Evolutionary conservation across 1,140 invertebrate species (phyloP).

Genomic region (Ridgeia piscesae): DNA sequence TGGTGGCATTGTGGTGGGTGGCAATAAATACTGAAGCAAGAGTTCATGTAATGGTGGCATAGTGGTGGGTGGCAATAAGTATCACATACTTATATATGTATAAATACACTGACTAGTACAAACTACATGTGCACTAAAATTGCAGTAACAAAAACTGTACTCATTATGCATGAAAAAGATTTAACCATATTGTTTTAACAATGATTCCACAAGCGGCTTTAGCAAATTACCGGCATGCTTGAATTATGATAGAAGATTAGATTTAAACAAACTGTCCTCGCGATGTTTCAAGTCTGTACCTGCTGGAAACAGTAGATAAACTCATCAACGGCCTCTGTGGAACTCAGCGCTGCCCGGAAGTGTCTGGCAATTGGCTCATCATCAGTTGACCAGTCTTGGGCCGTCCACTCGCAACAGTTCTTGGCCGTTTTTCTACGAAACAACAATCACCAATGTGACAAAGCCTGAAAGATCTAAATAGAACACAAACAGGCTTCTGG

Average conservation of each 20-base stretch:
- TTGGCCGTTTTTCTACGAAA: constrained; percentile 28
- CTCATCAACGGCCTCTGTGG: constrained; percentile 36
- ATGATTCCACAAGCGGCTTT: too few relatives aligned
- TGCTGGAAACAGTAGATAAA: neutral
- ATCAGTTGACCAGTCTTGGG: constrained; percentile 58
- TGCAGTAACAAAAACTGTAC: too few relatives aligned
- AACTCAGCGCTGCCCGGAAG: constrained; percentile 60
- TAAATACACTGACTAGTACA: too few relatives aligned
- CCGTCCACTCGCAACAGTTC: constrained; percentile 60
- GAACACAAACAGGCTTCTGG: too few relatives aligned
- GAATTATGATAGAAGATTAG: neutral
- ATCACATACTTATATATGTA: neutral
- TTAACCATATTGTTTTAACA: too few relatives aligned
- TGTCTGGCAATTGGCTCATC: constrained; percentile 54
- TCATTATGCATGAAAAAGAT: too few relatives aligned
- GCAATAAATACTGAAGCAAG: neutral
- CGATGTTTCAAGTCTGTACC: neutral
- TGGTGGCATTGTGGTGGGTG: neutral
- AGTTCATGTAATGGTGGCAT: neutral
- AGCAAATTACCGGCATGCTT: neutral
- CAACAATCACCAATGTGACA: neutral
- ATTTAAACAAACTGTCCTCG: neutral
- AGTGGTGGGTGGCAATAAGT: too few relatives aligned
- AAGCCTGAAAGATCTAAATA: too few relatives aligned
- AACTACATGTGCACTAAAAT: too few relatives aligned